Evolutionary conservation across 2,113 vertebrate genomes (phyloP), one percentile per base, ranked within the genome.

Genomic region (Albula goreensis): DNA sequence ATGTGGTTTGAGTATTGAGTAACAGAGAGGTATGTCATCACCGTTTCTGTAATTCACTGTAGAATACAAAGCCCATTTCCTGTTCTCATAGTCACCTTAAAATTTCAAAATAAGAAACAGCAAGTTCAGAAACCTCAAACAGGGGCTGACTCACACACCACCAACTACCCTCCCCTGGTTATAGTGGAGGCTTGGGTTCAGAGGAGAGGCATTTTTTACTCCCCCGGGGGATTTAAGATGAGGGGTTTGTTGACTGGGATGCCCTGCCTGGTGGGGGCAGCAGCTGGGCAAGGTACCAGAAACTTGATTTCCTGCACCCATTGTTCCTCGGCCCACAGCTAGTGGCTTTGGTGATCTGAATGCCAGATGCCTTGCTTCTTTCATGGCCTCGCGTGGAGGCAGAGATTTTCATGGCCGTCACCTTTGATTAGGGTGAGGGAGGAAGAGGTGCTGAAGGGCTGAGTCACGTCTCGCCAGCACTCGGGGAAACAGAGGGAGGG

Each of bases 381-480:
- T 70, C 31, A 88, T 77, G 82, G 88, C 83, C 70, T 53, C 83
- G 31, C 83, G 53, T 22, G 10, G 88, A 84, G 80, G 81, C 86
- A 89, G 88, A 80, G 88, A 80, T 89, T 91, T 88, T 84, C 83
- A 89, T 70, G 53, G 13, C 85, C 87, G 89, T 92, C 92, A 87
- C 83, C 82, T 91, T 83, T 89, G 60, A 88, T 93, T 78, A 81
- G 51, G 15, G 60, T 77, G 83, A 85, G 84, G 8, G 0, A 15
- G 48, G 63, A 49, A 48, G 85, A 81, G 84, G 85, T 3, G 15
- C 79, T 70, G 17, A 31, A 83, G 66, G 31, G 78, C 31, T 3
- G 66, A 5, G 66, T 82, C 60, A 10, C 52, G 25, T 31, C 25
- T 53, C 25, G 22, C 11, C 81, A 13, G n/a, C 31, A 5, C 17